phyloP scores from a whole-genome alignment of 2,797 vertebrate genomes.

The Stomatorhinus walkeri region DNA sequence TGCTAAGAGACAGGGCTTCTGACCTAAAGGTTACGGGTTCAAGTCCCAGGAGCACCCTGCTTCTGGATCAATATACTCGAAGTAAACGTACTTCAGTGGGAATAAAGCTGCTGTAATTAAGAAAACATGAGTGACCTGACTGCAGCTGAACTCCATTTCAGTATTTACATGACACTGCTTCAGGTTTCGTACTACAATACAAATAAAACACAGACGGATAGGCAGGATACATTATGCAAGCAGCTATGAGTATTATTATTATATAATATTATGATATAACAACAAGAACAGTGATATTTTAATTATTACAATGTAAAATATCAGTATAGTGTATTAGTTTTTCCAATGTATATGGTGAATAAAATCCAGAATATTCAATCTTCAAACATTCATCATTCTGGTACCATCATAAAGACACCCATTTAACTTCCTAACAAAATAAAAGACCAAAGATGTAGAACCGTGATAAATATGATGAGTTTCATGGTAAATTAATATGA shows the following conservation, averaged over 20 bases:
- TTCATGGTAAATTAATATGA: background rate
- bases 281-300: background rate
- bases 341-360: background rate
- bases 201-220: background rate
- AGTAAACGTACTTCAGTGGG: background rate
- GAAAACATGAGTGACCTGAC: background rate
- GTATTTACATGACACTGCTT: background rate
- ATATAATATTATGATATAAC: background rate
- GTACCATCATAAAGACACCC: background rate
- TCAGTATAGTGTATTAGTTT: background rate
- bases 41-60: background rate
- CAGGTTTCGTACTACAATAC: background rate
- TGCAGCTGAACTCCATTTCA: background rate
- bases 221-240: background rate
- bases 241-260: background rate
- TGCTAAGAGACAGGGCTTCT: background rate
- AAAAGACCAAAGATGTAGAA: background rate
- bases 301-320: background rate
- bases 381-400: background rate
- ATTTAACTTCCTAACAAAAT: background rate
- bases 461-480: background rate
- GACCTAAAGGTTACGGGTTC: background rate
- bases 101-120: background rate
- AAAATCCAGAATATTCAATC: background rate
- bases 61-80: background rate